Conservation (phyloP, 2,797 vertebrate genomes). For the Kryptolebias ocellatus region DNA sequence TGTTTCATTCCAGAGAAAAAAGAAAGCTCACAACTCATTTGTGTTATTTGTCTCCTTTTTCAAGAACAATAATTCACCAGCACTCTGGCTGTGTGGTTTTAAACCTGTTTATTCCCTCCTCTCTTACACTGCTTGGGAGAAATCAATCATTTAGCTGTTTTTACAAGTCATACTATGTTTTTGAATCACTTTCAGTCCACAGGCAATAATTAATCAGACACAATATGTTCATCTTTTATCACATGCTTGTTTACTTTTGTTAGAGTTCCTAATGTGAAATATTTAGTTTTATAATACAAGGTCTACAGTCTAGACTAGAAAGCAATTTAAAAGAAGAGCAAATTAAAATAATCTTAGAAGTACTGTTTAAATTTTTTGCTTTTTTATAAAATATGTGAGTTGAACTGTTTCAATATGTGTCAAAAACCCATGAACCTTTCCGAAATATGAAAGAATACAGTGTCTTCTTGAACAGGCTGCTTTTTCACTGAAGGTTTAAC, state of each 20-base stretch:
- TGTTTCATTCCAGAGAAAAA: conserved; percentile 23
- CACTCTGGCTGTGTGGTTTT: conserved; percentile 14
- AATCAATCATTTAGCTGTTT: background rate
- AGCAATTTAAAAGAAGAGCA: background rate
- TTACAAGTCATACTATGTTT: background rate
- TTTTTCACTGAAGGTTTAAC: too few relatives aligned
- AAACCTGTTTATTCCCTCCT: background rate
- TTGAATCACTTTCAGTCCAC: background rate
- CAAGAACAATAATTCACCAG: background rate
- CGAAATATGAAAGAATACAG: too few relatives aligned
- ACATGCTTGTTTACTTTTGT: background rate
- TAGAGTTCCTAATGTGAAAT: background rate
- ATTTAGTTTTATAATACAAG: background rate
- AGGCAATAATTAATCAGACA: background rate
- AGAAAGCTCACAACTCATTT: conserved; percentile 1
- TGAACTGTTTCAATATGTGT: too few relatives aligned
- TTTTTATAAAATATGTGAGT: background rate
- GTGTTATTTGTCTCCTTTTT: conserved; percentile 4
- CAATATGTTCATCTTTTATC: background rate
- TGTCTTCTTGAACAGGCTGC: too few relatives aligned
- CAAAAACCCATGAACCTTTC: background rate
- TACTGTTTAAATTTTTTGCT: too few relatives aligned
- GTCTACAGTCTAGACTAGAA: background rate
- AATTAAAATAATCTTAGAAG: background rate
- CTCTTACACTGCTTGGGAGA: background rate